A percentile compares a stretch with the other conserved stretches of the same genome.
phyloP scores from a whole-genome alignment of 1,140 invertebrate species.

The Liolophura sinensis region DNA sequence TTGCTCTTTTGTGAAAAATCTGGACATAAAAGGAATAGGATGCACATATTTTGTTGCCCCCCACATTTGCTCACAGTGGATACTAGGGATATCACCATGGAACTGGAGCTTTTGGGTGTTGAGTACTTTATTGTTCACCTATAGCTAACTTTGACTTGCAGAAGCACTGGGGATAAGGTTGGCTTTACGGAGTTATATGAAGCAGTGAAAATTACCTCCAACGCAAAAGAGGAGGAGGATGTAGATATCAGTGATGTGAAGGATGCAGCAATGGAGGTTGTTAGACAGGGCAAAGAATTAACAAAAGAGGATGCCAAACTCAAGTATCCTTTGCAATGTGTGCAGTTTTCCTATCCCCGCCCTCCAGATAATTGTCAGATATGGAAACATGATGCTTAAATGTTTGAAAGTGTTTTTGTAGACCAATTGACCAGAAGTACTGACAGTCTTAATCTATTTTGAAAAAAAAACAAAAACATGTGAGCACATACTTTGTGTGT shows the following conservation, averaged over 20 bases:
- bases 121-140: too few relatives aligned
- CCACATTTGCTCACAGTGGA: not conserved
- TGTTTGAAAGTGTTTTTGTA: not conserved
- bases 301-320: not conserved
- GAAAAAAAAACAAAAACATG: too few relatives aligned
- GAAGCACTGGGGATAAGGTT: slow-evolving; percentile 42
- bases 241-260: slow-evolving; percentile 16
- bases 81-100: not conserved
- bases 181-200: slow-evolving; percentile 44
- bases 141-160: slow-evolving; percentile 18
- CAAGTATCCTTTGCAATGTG: not conserved
- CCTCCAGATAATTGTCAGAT: not conserved
- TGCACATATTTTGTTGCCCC: not conserved
- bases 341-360: not conserved
- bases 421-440: not conserved
- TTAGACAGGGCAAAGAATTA: not conserved
- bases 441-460: too few relatives aligned
- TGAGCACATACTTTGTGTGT: too few relatives aligned
- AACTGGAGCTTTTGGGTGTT: not conserved
- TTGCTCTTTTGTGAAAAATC: not conserved
- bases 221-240: slow-evolving; percentile 21
- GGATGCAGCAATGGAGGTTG: slow-evolving; percentile 5
- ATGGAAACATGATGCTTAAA: too few relatives aligned
- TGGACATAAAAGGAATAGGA: not conserved
- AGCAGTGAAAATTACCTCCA: slow-evolving; percentile 35